phyloP scores from a whole-genome alignment of 2,113 vertebrate genomes.

The Calypte anna region DNA sequence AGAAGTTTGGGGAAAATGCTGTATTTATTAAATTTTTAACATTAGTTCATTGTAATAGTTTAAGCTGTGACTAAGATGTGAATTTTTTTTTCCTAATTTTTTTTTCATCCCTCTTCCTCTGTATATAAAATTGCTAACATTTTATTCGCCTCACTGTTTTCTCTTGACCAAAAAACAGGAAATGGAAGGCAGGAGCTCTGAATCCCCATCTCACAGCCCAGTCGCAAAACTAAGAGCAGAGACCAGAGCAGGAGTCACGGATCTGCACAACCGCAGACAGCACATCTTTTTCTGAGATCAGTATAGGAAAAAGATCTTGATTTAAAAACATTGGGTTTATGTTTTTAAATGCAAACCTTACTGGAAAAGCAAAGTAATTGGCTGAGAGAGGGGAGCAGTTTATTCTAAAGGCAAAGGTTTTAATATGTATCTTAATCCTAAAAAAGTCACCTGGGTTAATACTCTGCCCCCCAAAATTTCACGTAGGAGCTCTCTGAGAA shows the following conservation, averaged over 20 bases:
- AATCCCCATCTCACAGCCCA: background rate
- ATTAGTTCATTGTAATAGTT: background rate
- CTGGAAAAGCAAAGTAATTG: background rate
- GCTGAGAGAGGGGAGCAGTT: background rate
- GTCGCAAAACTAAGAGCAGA: background rate
- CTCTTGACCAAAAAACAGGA: background rate
- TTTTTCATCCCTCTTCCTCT: background rate
- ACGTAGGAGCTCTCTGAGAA: background rate
- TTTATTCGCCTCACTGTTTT: background rate
- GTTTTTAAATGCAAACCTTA: background rate
- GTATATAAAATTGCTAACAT: background rate
- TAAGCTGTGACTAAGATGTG: background rate
- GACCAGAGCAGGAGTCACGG: background rate
- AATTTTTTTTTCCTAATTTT: background rate
- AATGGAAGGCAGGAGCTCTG: background rate
- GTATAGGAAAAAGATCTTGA: background rate
- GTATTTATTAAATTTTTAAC: background rate
- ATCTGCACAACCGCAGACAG: background rate
- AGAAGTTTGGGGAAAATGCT: background rate
- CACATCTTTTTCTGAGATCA: background rate
- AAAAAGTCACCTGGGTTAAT: background rate
- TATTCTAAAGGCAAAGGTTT: background rate
- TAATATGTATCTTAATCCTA: background rate
- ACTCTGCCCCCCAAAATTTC: background rate
- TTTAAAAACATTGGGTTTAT: background rate